Percentiles rank a stretch among this genome's conserved stretches.
Evolutionary conservation across 1,140 invertebrate species (phyloP).

Genomic region (Leptinotarsa texana): DNA sequence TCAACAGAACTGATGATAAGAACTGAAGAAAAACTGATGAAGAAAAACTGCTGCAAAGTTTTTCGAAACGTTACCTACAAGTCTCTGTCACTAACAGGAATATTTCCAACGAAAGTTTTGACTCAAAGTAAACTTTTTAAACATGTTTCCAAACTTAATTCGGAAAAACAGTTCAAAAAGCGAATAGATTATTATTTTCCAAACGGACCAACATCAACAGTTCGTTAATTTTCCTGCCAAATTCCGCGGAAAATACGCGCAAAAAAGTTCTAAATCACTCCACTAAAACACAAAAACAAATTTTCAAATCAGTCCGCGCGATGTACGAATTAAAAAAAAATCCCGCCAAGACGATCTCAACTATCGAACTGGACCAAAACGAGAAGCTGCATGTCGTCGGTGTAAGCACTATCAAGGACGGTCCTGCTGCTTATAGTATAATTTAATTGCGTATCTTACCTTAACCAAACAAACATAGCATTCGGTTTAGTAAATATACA

Average conservation of each 20-base stretch:
- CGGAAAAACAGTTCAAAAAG: background rate
- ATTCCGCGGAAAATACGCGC: no score
- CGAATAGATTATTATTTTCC: no score
- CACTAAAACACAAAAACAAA: background rate
- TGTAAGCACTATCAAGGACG: constrained; percentile 21
- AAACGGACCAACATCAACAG: no score
- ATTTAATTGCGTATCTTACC: constrained; percentile 25
- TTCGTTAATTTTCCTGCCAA: no score
- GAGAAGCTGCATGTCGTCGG: constrained; percentile 16
- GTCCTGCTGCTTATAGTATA: constrained; percentile 26
- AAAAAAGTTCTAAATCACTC: background rate
- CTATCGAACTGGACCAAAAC: constrained; percentile 22
- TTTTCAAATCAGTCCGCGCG: background rate
- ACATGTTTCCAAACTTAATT: background rate
- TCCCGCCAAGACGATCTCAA: background rate
- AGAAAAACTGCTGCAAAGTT: no score
- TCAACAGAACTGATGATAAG: no score
- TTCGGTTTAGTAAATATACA: constrained; percentile 22
- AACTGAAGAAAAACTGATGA: no score
- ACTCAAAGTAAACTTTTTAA: background rate
- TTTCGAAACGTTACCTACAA: no score
- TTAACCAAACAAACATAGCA: constrained; percentile 26
- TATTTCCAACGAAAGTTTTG: background rate
- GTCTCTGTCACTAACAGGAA: background rate
- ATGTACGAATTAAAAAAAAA: background rate